Evolutionary conservation across 1,140 invertebrate species (phyloP), one percentile per base, ranked within the genome.

Genomic region (Scaptomyza hsui): DNA sequence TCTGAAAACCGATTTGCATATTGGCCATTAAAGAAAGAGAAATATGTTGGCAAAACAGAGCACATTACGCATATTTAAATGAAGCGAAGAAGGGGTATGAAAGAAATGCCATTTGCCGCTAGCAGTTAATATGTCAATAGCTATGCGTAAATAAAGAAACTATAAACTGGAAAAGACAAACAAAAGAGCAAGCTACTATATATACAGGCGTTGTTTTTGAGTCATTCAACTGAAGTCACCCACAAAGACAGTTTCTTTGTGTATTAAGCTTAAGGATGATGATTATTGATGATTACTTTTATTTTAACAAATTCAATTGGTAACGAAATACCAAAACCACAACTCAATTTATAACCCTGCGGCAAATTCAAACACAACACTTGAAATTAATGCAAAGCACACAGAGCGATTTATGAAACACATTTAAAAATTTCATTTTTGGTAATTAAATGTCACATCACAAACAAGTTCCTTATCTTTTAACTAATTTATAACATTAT

Each of bases 1-100:
- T 85, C 64, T 60, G 32, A 47, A 51, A 70, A 48, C 13, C 1
- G 37, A 74, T 85, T 85, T 79, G 72, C 68, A 73, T 85, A 76
- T 63, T 69, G 39, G 48, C 19, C 16, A 13, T n/a, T n/a, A 62
- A 59, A 55, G 44, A 10, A 18, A 53, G 42, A 48, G 61, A n/a
- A 69, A 44, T 4, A 51, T 9, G 19, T 49, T 56, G 19, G 39
- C 53, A 26, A 64, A 72, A 42, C 52, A 52, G 71, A 74, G 42
- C 60, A 64, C 18, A 19, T 44, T 51, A 44, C 12, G 26, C 26
- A 21, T 18, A 41, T 70, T 47, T 35, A 59, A 69, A 59, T 74
- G 21, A 45, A 37, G 26, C 6, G 10, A 52, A 21, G 19, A 41
- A 47, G 19, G 39, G 9, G 19, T 24, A 26, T 21, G 44, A 19